Evolutionary conservation across 2,113 vertebrate genomes (phyloP), one percentile per base, ranked within the genome.

Genomic region (Aegypius monachus): DNA sequence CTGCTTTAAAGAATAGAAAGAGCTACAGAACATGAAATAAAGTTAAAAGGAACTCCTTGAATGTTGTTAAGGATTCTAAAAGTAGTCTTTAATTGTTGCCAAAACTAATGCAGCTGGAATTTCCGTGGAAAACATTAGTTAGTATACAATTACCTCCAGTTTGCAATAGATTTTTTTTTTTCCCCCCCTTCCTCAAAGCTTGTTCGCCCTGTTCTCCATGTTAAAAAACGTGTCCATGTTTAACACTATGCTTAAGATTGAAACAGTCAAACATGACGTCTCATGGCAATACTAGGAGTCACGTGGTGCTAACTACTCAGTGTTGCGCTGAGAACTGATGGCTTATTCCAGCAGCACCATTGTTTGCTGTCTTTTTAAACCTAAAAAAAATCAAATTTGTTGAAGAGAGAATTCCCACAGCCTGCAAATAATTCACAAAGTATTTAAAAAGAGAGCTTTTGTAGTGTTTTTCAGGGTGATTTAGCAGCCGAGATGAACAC

Each of bases 51-150:
- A 74, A 31, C 78, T 86, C 75, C 85, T 82, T 86, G 55, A 81
- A 88, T 86, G 59, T 88, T 93, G 42, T 95, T 91, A 86, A 82
- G 72, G 67, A 89, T 93, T 96, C 74, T 72, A 83, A 72, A 95
- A 95, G 77, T 93, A 74, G 88, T 80, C 80, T 95, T 90, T 88
- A 92, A 84, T 84, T 93, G 81, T 58, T 94, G 93, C 95, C 89
- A 93, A 95, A 95, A 78, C 58, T 65, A 91, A 81, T 48, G 56
- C 1, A 18, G 8, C 72, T 93, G 83, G 62, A 75, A 84, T 95
- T 97, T 97, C 63, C 62, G 63, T 71, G 67, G 80, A 95, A 96
- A 92, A 86, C 21, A 65, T 81, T 32, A 53, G 56, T 88, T 77
- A 61, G 45, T 93, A 42, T 84, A 90, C 42, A 75, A 83, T 84